phyloP scores from a whole-genome alignment of 64 coral and sea anemone genomes.

The Anthopleura sola region DNA sequence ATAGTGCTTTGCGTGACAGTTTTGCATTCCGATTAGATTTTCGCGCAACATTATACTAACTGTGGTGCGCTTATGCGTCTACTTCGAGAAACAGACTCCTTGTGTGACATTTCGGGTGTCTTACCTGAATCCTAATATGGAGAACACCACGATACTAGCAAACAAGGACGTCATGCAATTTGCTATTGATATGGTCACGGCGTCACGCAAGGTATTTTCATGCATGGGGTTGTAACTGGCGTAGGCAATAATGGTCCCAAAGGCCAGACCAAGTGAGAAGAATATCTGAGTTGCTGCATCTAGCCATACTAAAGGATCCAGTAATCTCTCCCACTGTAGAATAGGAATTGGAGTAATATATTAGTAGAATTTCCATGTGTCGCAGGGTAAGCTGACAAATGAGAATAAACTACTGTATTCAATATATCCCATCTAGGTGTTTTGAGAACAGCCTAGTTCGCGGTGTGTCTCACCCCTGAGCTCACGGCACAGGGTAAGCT shows the following conservation, averaged over 20 bases:
- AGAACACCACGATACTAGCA: conserved; percentile 96
- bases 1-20: too few species aligned
- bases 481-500: too few species aligned
- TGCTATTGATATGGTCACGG: conserved; percentile 76
- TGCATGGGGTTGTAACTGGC: conserved; percentile 92
- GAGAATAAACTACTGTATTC: too few species aligned
- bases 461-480: too few species aligned
- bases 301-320: conserved; percentile 93
- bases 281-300: conserved; percentile 98
- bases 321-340: conserved; percentile 83
- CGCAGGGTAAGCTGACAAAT: too few species aligned
- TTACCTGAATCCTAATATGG: conserved; percentile 98
- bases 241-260: conserved; percentile 88
- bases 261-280: conserved; percentile 88
- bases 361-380: too few species aligned
- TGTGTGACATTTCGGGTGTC: background rate
- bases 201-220: conserved; percentile 85
- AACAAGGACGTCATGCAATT: conserved; percentile 92
- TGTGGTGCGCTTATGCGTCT: too few species aligned
- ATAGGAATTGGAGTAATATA: background rate
- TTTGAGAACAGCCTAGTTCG: too few species aligned
- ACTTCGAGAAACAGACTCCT: too few species aligned
- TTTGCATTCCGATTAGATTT: too few species aligned
- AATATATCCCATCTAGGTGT: too few species aligned
- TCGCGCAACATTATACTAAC: background rate